Percentiles rank a stretch among this genome's conserved stretches.
phyloP scores from a whole-genome alignment of 2,797 vertebrate genomes.

The Melanotaenia boesemani region DNA sequence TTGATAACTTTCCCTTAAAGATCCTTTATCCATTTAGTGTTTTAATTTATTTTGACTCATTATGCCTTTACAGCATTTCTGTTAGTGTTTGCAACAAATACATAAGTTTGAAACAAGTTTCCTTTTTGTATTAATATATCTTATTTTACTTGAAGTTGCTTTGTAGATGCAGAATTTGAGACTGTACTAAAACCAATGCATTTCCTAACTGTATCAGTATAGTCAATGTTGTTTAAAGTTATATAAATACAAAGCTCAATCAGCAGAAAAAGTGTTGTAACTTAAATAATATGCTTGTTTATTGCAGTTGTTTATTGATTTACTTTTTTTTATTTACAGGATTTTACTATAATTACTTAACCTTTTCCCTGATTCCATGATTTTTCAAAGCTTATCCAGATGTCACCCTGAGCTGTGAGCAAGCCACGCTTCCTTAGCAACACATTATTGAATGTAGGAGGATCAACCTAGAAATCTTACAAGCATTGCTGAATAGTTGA shows the following conservation, averaged over 20 bases:
- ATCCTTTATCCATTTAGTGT: constrained; percentile 31
- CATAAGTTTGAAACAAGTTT: background rate
- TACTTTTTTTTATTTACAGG: background rate
- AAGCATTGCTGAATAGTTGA: background rate
- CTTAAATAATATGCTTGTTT: background rate
- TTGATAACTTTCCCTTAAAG: constrained; percentile 41
- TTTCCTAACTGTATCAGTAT: background rate
- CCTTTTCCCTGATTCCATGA: too few species aligned
- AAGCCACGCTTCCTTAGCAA: background rate
- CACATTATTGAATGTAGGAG: background rate
- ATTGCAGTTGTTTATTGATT: constrained; percentile 4
- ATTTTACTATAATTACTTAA: background rate
- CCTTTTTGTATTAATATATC: background rate
- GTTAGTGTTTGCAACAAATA: background rate
- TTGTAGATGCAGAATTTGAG: background rate
- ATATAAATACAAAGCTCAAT: background rate
- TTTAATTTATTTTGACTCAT: constrained; percentile 30
- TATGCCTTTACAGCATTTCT: constrained; percentile 5
- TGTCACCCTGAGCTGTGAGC: background rate
- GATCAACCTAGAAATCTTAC: background rate
- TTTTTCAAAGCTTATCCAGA: too few species aligned
- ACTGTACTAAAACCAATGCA: background rate
- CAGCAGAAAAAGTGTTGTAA: background rate
- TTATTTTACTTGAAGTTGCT: background rate
- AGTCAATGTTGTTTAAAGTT: background rate